Percentiles rank a stretch among this genome's conserved stretches.
These are phyloP conservation scores for Microplitis demolitor DNA, from an alignment of 1,140 invertebrate genomes.

Conservation along the genomic window DNA sequence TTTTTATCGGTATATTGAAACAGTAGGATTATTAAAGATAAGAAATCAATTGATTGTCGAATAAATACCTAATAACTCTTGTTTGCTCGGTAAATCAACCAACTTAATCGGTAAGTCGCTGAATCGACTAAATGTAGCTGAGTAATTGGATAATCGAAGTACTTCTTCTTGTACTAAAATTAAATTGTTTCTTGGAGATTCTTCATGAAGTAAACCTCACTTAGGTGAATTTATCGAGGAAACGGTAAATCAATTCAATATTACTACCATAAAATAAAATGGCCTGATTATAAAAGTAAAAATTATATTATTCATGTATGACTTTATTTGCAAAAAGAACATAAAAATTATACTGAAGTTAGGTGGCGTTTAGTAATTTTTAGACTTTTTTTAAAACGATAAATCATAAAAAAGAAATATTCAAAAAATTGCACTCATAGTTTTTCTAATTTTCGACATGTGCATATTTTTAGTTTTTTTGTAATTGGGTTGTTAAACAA, in stretches of 20 bases:
- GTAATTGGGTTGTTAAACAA: too few species aligned
- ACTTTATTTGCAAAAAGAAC: too few species aligned
- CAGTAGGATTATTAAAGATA: slow-evolving; percentile 3
- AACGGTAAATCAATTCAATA: slow-evolving; percentile 73
- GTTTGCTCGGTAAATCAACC: slow-evolving; percentile 69
- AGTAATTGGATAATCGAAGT: slow-evolving; percentile 77
- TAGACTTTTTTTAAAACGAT: too few species aligned
- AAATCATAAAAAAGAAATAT: too few species aligned
- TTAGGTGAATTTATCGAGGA: slow-evolving; percentile 63
- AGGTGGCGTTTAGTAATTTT: too few species aligned
- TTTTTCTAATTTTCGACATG: too few species aligned
- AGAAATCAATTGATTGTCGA: background rate
- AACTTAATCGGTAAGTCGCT: slow-evolving; percentile 78
- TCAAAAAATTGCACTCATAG: too few species aligned
- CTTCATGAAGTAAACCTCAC: slow-evolving; percentile 83
- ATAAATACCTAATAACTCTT: slow-evolving; percentile 64
- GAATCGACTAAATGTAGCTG: slow-evolving; percentile 77
- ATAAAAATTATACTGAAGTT: background rate
- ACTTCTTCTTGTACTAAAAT: slow-evolving; percentile 66
- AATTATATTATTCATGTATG: slow-evolving; percentile 31
- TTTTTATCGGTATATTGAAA: slow-evolving; percentile 43
- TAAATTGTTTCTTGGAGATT: slow-evolving; percentile 83
- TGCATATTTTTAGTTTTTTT: too few species aligned
- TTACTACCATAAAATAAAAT: slow-evolving; percentile 78
- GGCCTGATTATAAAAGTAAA: slow-evolving; percentile 58